Evolutionary conservation across 2,797 vertebrate genomes (phyloP), one percentile per base, ranked within the genome.

Genomic region (Mus minutoides): DNA sequence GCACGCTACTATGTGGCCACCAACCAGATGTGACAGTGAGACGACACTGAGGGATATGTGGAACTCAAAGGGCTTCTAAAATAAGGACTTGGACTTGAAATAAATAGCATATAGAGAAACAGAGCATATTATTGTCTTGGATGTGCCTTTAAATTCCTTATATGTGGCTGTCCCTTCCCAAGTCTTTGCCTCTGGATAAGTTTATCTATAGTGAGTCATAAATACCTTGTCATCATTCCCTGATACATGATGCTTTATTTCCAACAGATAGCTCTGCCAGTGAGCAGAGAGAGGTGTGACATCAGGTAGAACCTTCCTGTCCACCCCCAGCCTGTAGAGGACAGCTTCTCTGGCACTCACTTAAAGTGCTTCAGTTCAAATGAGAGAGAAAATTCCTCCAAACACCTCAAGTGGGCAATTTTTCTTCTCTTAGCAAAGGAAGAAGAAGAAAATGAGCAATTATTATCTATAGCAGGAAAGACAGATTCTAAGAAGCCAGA

Each of bases 271-370:
- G 60, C 4, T 90, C 54, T 6, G 40, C 29, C 13, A 12, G 52
- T 21, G 58, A 76, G 37, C 31, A 86, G 26, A 49, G 21, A 64
- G 8, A 29, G 16, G n/a, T 2, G 12, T 19, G 16, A 5, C 3
- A 0, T 31, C 21, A 29, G 56, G 9, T 6, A 73, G 84, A 58
- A 7, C 14, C 4, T 58, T 54, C n/a, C n/a, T 46, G 22, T n/a
- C 40, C 19, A 12, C 24, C 6, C 24, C 16, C 0, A 31, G 21
- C 4, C 0, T 37, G 2, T 7, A 7, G 19, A 37, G 6, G 37
- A 21, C 71, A 52, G 10, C 22, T 24, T 13, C 0, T 46, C 40
- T 67, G 62, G 54, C 34, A 4, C 9, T 90, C 4, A 12, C 29
- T 73, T 71, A 67, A 75, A 69, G 60, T 21, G 16, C 34, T 14